Evolutionary conservation across 2,888 invertebrate species (phyloP), one percentile per base, ranked within the genome.

Genomic region (Thyatira batis): DNA sequence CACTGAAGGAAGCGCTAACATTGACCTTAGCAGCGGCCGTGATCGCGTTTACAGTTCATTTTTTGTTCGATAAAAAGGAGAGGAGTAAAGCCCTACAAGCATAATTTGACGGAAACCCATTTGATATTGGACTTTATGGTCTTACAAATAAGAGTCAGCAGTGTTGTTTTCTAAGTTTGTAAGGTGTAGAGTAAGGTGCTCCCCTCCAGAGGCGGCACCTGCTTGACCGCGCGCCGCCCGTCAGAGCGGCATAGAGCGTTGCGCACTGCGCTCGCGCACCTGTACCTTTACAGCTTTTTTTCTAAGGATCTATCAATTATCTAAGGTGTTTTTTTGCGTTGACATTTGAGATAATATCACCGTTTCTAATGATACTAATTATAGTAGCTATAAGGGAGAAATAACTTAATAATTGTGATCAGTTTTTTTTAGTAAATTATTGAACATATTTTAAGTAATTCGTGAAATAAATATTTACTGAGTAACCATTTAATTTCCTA

Each of bases 41-140:
- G 92, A 91, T 92, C 92, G 92, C 91, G 89, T 92, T 92, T 92
- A 92, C 92, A 92, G 92, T 92, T 92, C 91, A 92, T 91, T 92
- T 92, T 92, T 92, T 92, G 91, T 89, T 90, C 91, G 89, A 91
- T 92, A 92, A 92, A 92, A 92, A 92, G 92, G 92, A 92, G 92
- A 92, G 92, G 89, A 92, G 90, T 90, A 89, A 85, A 84, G 89
- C 89, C 88, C 91, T 91, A 87, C 89, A 85, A 86, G 51, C 49
- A 67, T 69, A 55, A 21, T 13, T 17, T 49, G 20, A 11, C 2
- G 1, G 0, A 6, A 9, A 2, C 43, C 4, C 57, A n/a, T 8
- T 17, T 51, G 1, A 80, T 51, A 55, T 10, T 62, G 10, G 45
- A 64, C 71, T 64, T 71, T 87, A 69, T 51, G 2, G 0, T 1